Conservation (phyloP, 2,888 invertebrate genomes). For the Plebejus argus region DNA sequence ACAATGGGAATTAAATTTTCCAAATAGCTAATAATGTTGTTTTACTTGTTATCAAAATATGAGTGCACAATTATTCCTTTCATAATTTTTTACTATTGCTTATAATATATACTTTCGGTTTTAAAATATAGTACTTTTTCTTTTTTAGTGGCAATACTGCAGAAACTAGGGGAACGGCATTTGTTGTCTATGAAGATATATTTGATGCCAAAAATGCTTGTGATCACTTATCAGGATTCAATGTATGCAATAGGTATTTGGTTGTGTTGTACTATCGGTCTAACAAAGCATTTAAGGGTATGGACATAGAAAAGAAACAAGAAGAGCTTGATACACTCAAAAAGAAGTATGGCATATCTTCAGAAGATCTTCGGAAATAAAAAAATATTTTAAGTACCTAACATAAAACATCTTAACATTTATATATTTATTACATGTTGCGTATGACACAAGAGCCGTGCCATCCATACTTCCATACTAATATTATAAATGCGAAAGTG, state of each 20-base stretch:
- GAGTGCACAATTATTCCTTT: no score
- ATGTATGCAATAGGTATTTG: slow-evolving; percentile 98
- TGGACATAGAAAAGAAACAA: slow-evolving; percentile 96
- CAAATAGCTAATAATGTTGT: no score
- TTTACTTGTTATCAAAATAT: no score
- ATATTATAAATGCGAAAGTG: no score
- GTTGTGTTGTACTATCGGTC: slow-evolving; percentile 99
- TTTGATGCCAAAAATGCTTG: slow-evolving; percentile 99
- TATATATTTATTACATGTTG: no score
- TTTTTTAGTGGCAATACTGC: slow-evolving; percentile 95
- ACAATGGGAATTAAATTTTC: no score
- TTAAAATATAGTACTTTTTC: slow-evolving; percentile 21
- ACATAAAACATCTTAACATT: no score
- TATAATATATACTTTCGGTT: no score
- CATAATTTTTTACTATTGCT: no score
- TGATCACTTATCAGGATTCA: slow-evolving; percentile 99
- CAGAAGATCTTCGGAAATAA: slow-evolving; percentile 76
- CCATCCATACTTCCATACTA: no score
- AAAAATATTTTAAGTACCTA: neutral
- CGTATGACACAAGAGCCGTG: no score
- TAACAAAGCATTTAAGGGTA: slow-evolving; percentile 96
- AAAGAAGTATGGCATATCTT: slow-evolving; percentile 93
- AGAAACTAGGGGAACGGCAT: slow-evolving; percentile 98
- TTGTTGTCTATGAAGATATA: slow-evolving; percentile 99
- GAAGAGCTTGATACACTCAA: slow-evolving; percentile 97